These are phyloP conservation scores for Grallaria varia DNA, from an alignment of 2,113 vertebrate genomes.

Conservation along the genomic window DNA sequence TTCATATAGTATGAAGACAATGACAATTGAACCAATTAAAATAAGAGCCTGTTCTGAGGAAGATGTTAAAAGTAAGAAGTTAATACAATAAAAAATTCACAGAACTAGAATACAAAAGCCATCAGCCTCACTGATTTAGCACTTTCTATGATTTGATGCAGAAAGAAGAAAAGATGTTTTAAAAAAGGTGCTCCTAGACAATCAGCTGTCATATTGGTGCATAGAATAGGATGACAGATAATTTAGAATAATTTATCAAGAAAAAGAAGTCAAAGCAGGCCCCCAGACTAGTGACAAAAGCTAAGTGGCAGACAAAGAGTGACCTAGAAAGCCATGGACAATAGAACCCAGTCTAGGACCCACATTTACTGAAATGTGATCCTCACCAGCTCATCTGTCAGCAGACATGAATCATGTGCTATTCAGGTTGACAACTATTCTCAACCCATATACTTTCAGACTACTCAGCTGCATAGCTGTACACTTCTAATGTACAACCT, in stretches of 20 bases:
- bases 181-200: not conserved
- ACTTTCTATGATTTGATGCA: not conserved
- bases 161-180: not conserved
- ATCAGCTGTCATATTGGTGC: not conserved
- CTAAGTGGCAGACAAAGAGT: not conserved
- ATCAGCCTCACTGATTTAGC: not conserved
- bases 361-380: not conserved
- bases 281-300: not conserved
- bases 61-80: not conserved
- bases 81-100: not conserved
- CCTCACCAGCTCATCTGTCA: not conserved
- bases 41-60: not conserved
- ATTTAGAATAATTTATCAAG: not conserved
- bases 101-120: not conserved
- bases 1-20: not conserved
- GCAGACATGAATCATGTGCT: not conserved
- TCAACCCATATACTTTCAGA: not conserved
- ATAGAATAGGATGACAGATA: not conserved
- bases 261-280: not conserved
- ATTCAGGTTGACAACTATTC: not conserved
- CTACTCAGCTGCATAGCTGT: not conserved
- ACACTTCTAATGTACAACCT: not conserved
- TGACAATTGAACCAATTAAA: not conserved
- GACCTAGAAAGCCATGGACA: not conserved
- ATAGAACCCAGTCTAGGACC: not conserved